These are phyloP conservation scores for Sphenopsis melanotis DNA, from an alignment of 2,797 vertebrate genomes.

Conservation along the genomic window DNA sequence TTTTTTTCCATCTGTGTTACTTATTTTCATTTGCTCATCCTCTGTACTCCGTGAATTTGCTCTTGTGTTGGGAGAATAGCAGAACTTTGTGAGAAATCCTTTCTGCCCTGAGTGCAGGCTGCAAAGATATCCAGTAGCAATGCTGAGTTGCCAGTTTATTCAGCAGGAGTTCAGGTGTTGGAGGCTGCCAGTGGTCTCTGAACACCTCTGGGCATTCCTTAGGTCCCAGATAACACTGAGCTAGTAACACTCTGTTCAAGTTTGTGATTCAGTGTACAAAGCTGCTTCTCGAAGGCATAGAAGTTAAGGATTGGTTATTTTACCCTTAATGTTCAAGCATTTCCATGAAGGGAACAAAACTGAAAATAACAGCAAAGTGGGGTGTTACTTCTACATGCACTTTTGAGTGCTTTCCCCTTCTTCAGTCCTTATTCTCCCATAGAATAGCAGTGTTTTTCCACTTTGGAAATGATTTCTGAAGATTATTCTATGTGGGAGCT, in stretches of 20 bases:
- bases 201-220: neutral
- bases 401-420: neutral
- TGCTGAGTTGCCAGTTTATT: neutral
- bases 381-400: neutral
- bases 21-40: neutral
- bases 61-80: neutral
- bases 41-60: neutral
- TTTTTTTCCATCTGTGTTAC: neutral
- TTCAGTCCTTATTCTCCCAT: neutral
- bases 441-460: neutral
- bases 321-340: neutral
- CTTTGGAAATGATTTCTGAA: neutral
- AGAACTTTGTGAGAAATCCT: neutral
- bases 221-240: neutral
- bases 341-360: neutral
- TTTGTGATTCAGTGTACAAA: neutral
- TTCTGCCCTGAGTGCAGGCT: neutral
- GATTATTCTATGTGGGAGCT: neutral
- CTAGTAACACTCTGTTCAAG: neutral
- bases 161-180: fast-evolving
- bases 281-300: neutral
- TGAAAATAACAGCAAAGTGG: neutral
- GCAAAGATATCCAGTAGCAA: neutral
- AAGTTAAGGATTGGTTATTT: neutral
- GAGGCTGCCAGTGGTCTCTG: neutral